These are phyloP conservation scores for Gandaritis pyraliata DNA, from an alignment of 2,888 invertebrate genomes.

Conservation along the genomic window DNA sequence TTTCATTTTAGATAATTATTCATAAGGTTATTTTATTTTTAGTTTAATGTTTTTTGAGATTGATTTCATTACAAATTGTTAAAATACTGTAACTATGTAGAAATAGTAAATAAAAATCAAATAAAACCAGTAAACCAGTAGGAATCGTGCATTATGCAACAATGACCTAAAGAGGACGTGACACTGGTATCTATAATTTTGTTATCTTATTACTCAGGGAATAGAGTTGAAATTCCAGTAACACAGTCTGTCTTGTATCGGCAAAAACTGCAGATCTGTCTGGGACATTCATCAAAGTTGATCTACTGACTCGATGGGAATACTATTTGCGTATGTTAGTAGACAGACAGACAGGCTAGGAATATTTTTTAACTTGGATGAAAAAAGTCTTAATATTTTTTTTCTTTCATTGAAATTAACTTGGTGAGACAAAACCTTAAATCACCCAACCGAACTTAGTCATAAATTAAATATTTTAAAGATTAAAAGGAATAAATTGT, in stretches of 20 bases:
- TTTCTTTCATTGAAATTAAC: too few relatives aligned
- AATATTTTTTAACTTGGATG: too few relatives aligned
- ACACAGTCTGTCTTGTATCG: not conserved
- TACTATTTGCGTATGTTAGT: constrained; percentile 17
- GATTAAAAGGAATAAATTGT: too few relatives aligned
- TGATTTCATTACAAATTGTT: too few relatives aligned
- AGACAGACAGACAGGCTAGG: too few relatives aligned
- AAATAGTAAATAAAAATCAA: not conserved
- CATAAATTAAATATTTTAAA: too few relatives aligned
- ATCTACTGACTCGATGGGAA: constrained; percentile 41
- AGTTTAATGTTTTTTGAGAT: constrained; percentile 3
- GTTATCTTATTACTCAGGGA: not conserved
- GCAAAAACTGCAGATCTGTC: constrained; percentile 57
- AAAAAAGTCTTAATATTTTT: too few relatives aligned
- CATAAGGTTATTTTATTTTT: constrained; percentile 7
- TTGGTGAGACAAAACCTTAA: too few relatives aligned
- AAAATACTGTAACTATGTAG: too few relatives aligned
- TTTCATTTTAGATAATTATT: too few relatives aligned
- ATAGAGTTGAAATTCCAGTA: constrained; percentile 3
- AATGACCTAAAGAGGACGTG: constrained; percentile 10
- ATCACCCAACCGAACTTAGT: too few relatives aligned
- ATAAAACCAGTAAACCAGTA: not conserved
- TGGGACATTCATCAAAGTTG: constrained; percentile 50
- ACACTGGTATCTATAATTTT: not conserved
- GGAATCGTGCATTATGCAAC: constrained; percentile 9